Percentiles rank a stretch among this genome's conserved stretches.
These are phyloP conservation scores for Alcis repandata DNA, from an alignment of 2,888 invertebrate species.

Conservation along the genomic window DNA sequence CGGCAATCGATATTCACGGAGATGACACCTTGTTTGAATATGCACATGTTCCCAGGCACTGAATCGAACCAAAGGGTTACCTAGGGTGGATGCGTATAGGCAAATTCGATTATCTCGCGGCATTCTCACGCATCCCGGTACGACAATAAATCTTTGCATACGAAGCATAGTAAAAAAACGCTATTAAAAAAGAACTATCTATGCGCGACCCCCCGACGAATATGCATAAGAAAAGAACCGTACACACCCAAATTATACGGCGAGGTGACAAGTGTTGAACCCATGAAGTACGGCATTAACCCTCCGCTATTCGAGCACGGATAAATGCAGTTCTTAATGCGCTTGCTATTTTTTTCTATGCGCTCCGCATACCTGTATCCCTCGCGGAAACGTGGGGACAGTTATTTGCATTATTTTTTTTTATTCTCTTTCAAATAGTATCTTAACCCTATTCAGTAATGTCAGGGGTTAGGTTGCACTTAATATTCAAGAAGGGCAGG, in stretches of 20 bases:
- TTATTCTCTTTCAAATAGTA: conserved; percentile 85
- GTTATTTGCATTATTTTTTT: conserved; percentile 86
- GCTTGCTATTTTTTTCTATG: conserved; percentile 76
- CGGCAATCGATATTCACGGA: conserved; percentile 86
- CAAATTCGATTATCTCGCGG: conserved; percentile 85
- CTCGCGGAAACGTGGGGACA: conserved; percentile 79
- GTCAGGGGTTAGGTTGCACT: conserved; percentile 87
- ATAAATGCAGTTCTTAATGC: conserved; percentile 70
- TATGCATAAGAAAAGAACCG: conserved; percentile 82
- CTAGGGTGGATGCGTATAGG: conserved; percentile 80
- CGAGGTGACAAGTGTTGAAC: conserved; percentile 81
- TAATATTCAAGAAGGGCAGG: conserved; percentile 87
- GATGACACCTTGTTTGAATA: conserved; percentile 87
- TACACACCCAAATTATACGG: conserved; percentile 84
- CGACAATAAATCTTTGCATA: conserved; percentile 86
- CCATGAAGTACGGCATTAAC: conserved; percentile 64
- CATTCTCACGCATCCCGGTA: conserved; percentile 82
- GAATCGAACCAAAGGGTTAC: conserved; percentile 72
- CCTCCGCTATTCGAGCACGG: conserved; percentile 46
- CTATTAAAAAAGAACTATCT: conserved; percentile 84
- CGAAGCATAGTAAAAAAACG: conserved; percentile 77
- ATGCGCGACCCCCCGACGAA: conserved; percentile 74
- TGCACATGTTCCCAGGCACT: conserved; percentile 81
- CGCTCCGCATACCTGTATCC: conserved; percentile 74
- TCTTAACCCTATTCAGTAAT: conserved; percentile 86